Base-by-base conservation (phyloP, 2,888 invertebrate genomes). In the Parochlus steinenii region DNA sequence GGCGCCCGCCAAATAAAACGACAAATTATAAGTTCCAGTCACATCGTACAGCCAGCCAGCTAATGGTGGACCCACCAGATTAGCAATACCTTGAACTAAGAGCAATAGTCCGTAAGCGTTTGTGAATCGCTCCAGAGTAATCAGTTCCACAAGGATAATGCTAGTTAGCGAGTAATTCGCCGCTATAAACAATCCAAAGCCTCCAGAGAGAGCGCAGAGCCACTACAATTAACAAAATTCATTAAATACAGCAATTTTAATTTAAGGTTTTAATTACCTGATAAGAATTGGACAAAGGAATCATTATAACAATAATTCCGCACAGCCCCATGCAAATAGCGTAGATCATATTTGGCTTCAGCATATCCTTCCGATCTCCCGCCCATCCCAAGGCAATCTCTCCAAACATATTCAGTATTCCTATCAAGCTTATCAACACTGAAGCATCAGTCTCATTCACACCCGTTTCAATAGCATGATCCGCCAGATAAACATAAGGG, bases 131-230 rank as follows among this genome's bases (percentile, higher is more conserved):
- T 87, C 86, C 44, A 92, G 56, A n/a, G 85, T 80, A 43, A 90
- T 81, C 44, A 87, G 68, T 52, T 90, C 79, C 39, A 90, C 86
- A 38, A 90, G 67, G 43, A 92, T 86, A 48, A 89, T 85, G 50
- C 83, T 82, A 15, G 89, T 86, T 25, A 92, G 67, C 3, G 86
- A 78, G 62, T 89, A 92, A 62, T 90, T 90, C 39, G 87, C 89
- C 17, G 87, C 85, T 47, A 90, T 85, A 56, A 81, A 78, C 43
- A 87, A 73, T 2, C 90, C 90, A 62, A 86, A 92, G 18, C 74
- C 68, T n/a, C 79, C 83, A 16, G 79, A 65, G 1, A 74, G 63
- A 1, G 68, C 54, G 37, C 71, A 72, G 27, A 82, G 60, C 5
- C 64, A 58, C 40, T 44, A 23, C 15, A 33, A 11, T 4, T 8